Base-by-base conservation (phyloP, 2,113 vertebrate species). In the Pungitius pungitius region DNA sequence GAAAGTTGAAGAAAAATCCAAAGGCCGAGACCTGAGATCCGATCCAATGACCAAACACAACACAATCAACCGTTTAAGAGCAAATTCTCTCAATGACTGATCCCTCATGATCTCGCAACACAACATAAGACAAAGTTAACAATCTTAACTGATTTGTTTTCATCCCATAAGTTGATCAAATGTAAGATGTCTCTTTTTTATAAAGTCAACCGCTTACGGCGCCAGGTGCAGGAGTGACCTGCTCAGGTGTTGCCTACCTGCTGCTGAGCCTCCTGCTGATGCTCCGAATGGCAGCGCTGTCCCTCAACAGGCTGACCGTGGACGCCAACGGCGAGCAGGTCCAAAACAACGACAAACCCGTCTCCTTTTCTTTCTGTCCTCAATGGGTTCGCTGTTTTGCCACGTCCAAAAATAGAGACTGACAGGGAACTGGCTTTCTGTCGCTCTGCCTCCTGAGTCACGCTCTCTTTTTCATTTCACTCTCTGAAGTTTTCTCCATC, bases 231-330 rank as follows among this genome's bases (percentile, higher is more conserved):
- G 22, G 30, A 49, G 42, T 8, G n/a, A 62, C 27, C 26, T 14
- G 15, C 52, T 64, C 51, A 58, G 52, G 33, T 42, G 51, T 54
- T n/a, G 60, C 81, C 86, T 92, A 93, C 92, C 89, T 94, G 69
- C 69, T 78, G 61, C 47, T 83, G 66, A 80, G 65, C 33, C 52
- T 90, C 75, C 33, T 93, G 77, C 35, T 87, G 57, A 92, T 54
- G 57, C 69, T 85, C 70, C 78, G 80, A 74, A 82, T 39, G 9
- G 61, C 81, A 15, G 67, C 14, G 8, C 49, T 85, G 45, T 90
- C 77, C 56, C 80, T 87, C 57, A 92, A 78, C 73, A 68, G 79
- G 69, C 58, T 68, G 51, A 80, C 80, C 3, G 75, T 33, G 56
- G 76, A 75, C 2, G 71, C 59, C 22, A 77, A 47, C 0, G 27